phyloP scores from a whole-genome alignment of 64 coral and sea anemone genomes.

The Catalaphyllia jardinei region DNA sequence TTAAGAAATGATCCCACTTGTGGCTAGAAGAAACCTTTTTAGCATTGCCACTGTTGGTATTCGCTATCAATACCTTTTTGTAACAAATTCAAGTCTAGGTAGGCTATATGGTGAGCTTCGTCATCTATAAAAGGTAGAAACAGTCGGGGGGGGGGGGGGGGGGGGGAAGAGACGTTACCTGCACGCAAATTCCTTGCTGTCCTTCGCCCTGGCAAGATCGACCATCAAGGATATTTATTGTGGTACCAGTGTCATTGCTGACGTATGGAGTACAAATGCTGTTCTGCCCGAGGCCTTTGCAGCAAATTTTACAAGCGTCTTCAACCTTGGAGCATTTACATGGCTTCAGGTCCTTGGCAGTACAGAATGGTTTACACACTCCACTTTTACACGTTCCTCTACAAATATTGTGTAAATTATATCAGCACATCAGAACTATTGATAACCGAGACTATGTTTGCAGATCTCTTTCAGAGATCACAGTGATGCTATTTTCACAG shows the following conservation, averaged over 20 bases:
- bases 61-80: too few relatives aligned
- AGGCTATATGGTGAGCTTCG: too few relatives aligned
- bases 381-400: slow-evolving; percentile 83
- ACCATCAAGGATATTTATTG: slow-evolving; percentile 29
- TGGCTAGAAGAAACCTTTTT: too few relatives aligned
- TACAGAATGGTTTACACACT: slow-evolving; percentile 72
- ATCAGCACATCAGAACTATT: too few relatives aligned
- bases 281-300: slow-evolving; percentile 3
- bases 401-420: neutral
- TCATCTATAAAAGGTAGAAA: too few relatives aligned
- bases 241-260: neutral
- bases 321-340: slow-evolving; percentile 66
- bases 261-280: slow-evolving; percentile 44
- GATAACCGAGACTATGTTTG: too few relatives aligned
- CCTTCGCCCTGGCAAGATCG: slow-evolving; percentile 37
- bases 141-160: too few relatives aligned
- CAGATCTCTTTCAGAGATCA: too few relatives aligned
- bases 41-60: too few relatives aligned
- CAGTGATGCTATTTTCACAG: too few relatives aligned
- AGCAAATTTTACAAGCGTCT: slow-evolving; percentile 88
- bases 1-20: too few relatives aligned
- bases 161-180: neutral
- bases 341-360: slow-evolving; percentile 38
- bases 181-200: neutral
- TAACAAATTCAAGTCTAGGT: too few relatives aligned